phyloP scores from a whole-genome alignment of 2,113 vertebrate species.

The Antechinus flavipes region DNA sequence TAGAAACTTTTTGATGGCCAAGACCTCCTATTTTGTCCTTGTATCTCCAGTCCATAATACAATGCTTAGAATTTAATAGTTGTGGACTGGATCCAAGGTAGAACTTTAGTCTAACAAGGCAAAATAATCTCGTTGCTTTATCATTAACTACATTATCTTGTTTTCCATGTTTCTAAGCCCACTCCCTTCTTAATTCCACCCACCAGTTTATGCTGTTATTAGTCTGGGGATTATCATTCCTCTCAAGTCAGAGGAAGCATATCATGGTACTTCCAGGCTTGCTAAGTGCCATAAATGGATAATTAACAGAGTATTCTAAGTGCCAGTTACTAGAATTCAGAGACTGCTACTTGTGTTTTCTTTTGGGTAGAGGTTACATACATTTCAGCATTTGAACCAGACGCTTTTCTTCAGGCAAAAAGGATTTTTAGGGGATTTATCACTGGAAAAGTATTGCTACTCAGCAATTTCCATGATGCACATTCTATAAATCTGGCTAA shows the following conservation, averaged over 20 bases:
- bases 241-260: neutral
- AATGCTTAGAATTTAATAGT: neutral
- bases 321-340: neutral
- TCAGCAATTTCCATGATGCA: slow-evolving; percentile 1
- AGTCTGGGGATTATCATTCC: neutral
- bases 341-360: neutral
- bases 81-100: neutral
- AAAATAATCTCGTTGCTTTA: neutral
- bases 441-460: neutral
- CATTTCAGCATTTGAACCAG: neutral
- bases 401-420: slow-evolving; percentile 1
- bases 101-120: neutral
- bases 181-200: neutral
- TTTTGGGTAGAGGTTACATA: neutral
- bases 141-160: neutral
- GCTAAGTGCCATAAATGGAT: neutral
- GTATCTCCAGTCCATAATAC: neutral
- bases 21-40: neutral
- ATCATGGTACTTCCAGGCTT: neutral
- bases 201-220: neutral
- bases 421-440: slow-evolving; percentile 13
- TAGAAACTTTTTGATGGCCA: neutral
- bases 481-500: slow-evolving; percentile 14
- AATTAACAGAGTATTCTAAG: neutral
- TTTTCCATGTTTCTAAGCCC: neutral